These are phyloP conservation scores for Epizoanthus scotinus DNA, from an alignment of 92 coral and sea anemone species.

Conservation along the genomic window DNA sequence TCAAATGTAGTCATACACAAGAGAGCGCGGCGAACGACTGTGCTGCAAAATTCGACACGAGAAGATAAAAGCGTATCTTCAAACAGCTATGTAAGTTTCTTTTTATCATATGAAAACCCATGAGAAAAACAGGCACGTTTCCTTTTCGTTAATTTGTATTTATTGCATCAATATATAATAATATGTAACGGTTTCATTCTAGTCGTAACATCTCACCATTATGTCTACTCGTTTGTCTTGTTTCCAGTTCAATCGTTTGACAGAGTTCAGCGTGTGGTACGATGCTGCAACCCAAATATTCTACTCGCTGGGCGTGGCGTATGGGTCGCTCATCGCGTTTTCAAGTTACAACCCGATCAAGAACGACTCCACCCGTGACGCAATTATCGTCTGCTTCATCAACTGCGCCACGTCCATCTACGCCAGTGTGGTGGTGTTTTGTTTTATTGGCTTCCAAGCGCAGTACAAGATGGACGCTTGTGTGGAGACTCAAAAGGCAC, in stretches of 20 bases:
- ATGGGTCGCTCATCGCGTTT: constrained; percentile 95
- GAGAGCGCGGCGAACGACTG: no score
- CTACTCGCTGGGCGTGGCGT: constrained; percentile 97
- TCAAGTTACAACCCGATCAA: constrained; percentile 98
- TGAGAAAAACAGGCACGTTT: no score
- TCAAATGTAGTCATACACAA: no score
- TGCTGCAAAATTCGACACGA: no score
- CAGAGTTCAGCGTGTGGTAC: constrained; percentile 92
- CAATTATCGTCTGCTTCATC: constrained; percentile 93
- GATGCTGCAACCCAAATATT: constrained; percentile 97
- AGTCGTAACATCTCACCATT: no score
- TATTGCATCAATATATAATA: no score
- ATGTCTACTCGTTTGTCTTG: background rate
- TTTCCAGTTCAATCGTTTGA: constrained; percentile 83
- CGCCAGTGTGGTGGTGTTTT: constrained; percentile 97
- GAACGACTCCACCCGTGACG: constrained; percentile 95
- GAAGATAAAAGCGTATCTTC: no score
- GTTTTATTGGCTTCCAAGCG: constrained; percentile 94
- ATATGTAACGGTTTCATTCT: no score
- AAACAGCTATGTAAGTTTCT: no score
- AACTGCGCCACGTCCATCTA: constrained; percentile 96
- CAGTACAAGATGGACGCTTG: constrained; percentile 86
- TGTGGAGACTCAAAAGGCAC: constrained; percentile 44
- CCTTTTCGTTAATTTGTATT: no score
- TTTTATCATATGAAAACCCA: no score